Percentiles rank a stretch among this genome's conserved stretches.
These are phyloP conservation scores for Neopipo cinnamomea DNA, from an alignment of 2,113 vertebrate genomes.

Conservation along the genomic window DNA sequence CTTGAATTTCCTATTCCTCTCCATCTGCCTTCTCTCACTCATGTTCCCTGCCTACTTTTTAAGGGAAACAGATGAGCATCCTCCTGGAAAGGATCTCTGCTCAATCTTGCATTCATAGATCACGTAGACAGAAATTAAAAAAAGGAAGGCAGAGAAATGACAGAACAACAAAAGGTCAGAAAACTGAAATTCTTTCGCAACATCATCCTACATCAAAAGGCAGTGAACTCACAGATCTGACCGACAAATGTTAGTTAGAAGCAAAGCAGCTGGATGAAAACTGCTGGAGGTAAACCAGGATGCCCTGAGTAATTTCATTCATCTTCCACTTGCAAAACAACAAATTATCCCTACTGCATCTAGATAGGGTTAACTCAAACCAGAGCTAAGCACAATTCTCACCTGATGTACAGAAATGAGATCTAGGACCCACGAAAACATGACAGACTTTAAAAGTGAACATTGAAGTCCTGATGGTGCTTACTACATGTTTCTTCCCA, in stretches of 20 bases:
- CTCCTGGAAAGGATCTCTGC: not conserved
- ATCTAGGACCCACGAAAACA: not conserved
- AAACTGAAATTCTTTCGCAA: not conserved
- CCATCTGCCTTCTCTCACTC: not conserved
- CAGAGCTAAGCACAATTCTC: not conserved
- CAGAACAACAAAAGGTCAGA: not conserved
- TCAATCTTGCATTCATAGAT: not conserved
- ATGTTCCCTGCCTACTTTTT: not conserved
- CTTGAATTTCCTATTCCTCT: not conserved
- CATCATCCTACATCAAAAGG: not conserved
- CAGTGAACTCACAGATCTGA: not conserved
- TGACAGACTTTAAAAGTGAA: not conserved
- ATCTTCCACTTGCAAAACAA: not conserved
- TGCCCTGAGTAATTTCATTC: not conserved
- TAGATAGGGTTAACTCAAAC: not conserved
- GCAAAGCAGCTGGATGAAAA: conserved; percentile 1
- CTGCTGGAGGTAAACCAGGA: conserved; percentile 5
- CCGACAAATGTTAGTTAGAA: not conserved
- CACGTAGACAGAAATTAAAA: not conserved
- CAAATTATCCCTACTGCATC: not conserved
- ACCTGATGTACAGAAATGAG: not conserved
- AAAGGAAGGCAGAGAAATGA: not conserved
- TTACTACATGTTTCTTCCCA: not conserved
- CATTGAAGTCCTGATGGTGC: not conserved
- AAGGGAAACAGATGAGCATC: not conserved